Evolutionary conservation across 2,113 vertebrate genomes (phyloP).

Genomic region (Anolis sagrei): DNA sequence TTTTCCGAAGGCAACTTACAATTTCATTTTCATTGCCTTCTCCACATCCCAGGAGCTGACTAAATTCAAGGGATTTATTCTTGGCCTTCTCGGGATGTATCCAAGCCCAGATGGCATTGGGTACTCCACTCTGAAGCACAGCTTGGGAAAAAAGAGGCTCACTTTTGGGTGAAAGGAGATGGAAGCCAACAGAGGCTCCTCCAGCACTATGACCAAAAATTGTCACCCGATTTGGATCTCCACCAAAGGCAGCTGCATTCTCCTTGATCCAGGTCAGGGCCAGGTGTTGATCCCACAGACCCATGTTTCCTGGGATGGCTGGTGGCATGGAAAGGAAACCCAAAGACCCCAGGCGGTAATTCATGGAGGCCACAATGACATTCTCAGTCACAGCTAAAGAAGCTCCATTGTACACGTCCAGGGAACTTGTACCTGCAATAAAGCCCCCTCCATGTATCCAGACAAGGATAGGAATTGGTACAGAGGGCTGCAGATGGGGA

Average conservation of each 20-base stretch:
- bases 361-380: slow-evolving; percentile 80
- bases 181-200: slow-evolving; percentile 70
- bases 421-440: slow-evolving; percentile 71
- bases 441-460: slow-evolving; percentile 83
- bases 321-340: slow-evolving; percentile 76
- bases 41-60: slow-evolving; percentile 12
- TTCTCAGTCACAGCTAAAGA: slow-evolving; percentile 71
- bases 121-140: slow-evolving; percentile 76
- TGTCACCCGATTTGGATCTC: slow-evolving; percentile 75
- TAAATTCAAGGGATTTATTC: slow-evolving; percentile 48
- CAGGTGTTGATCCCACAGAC: slow-evolving; percentile 78
- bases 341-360: slow-evolving; percentile 77
- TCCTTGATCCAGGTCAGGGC: slow-evolving; percentile 76
- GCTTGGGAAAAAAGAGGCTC: slow-evolving; percentile 71
- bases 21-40: slow-evolving; percentile 32
- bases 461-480: slow-evolving; percentile 70
- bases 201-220: slow-evolving; percentile 81
- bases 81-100: slow-evolving; percentile 45
- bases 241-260: slow-evolving; percentile 79
- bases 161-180: slow-evolving; percentile 78
- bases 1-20: slow-evolving; percentile 70
- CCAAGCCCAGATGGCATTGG: slow-evolving; percentile 69
- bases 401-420: slow-evolving; percentile 75
- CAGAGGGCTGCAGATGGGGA: slow-evolving; percentile 51
- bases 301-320: slow-evolving; percentile 72